These are phyloP conservation scores for Otolemur garnettii DNA, from an alignment of 2,113 vertebrate species.

Conservation along the genomic window DNA sequence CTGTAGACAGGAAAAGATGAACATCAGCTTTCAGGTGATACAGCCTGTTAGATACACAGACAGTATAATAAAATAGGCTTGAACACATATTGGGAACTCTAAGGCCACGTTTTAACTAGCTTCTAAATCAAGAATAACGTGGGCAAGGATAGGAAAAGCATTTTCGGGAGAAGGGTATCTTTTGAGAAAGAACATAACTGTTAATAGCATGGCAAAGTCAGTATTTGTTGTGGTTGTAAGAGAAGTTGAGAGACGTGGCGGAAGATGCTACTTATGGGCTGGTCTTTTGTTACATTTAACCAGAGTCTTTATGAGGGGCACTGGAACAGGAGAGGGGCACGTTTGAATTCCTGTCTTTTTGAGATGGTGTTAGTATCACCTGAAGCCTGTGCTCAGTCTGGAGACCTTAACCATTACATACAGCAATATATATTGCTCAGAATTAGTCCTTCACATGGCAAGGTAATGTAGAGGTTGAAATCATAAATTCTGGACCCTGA, in stretches of 20 bases:
- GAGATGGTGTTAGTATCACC: not conserved
- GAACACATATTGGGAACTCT: not conserved
- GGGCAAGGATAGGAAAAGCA: not conserved
- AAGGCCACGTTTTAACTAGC: not conserved
- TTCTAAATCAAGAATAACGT: not conserved
- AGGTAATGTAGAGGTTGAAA: not conserved
- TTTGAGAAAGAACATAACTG: not conserved
- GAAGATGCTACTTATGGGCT: not conserved
- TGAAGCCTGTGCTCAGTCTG: not conserved
- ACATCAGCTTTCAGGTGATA: not conserved
- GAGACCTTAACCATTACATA: not conserved
- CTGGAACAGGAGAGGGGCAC: not conserved
- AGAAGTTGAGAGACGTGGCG: not conserved
- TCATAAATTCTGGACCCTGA: not conserved
- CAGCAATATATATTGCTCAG: not conserved
- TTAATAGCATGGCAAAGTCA: not conserved
- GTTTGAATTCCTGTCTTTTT: not conserved
- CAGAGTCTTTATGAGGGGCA: not conserved
- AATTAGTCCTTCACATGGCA: not conserved
- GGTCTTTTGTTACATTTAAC: not conserved
- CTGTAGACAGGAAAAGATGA: not conserved
- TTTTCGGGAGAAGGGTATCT: not conserved
- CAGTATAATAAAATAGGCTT: not conserved
- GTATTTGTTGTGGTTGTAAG: not conserved
- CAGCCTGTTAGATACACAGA: not conserved